These are phyloP conservation scores for Piscicola geometra DNA, from an alignment of 2,888 invertebrate genomes.

Conservation along the genomic window DNA sequence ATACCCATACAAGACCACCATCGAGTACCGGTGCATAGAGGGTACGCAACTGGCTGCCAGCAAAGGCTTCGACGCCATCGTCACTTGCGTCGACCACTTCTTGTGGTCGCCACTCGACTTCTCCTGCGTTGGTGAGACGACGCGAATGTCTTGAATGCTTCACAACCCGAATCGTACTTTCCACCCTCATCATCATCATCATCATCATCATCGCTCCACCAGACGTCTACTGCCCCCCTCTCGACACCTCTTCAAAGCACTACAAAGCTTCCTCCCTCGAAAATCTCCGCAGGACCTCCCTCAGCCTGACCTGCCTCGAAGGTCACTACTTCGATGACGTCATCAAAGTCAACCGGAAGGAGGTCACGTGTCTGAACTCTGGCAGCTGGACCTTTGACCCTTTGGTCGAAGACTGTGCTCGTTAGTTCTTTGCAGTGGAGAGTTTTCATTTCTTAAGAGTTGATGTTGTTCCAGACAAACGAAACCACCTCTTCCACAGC, in stretches of 20 bases:
- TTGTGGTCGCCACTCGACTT: slow-evolving; percentile 68
- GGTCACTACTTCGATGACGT: slow-evolving; percentile 13
- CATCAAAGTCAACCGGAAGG: neutral
- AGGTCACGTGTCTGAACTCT: slow-evolving; percentile 11
- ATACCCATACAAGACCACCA: neutral
- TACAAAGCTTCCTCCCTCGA: neutral
- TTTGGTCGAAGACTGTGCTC: neutral
- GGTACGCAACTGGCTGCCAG: slow-evolving; percentile 51
- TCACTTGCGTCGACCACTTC: slow-evolving; percentile 74
- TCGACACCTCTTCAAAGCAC: neutral
- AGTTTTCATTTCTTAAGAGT: neutral
- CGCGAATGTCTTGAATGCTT: too few relatives aligned
- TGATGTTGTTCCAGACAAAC: neutral
- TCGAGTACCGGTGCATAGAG: neutral
- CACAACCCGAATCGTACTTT: too few relatives aligned
- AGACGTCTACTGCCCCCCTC: slow-evolving; percentile 21
- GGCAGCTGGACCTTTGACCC: neutral
- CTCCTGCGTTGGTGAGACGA: neutral
- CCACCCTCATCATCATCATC: too few relatives aligned
- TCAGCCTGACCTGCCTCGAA: slow-evolving; percentile 1
- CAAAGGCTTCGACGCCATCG: slow-evolving; percentile 51
- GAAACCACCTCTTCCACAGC: slow-evolving; percentile 3
- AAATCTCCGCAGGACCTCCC: neutral
- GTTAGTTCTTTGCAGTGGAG: slow-evolving; percentile 10
- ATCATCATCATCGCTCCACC: too few relatives aligned